Evolutionary conservation across 2,888 invertebrate species (phyloP).

Genomic region (Orchestes rusci): DNA sequence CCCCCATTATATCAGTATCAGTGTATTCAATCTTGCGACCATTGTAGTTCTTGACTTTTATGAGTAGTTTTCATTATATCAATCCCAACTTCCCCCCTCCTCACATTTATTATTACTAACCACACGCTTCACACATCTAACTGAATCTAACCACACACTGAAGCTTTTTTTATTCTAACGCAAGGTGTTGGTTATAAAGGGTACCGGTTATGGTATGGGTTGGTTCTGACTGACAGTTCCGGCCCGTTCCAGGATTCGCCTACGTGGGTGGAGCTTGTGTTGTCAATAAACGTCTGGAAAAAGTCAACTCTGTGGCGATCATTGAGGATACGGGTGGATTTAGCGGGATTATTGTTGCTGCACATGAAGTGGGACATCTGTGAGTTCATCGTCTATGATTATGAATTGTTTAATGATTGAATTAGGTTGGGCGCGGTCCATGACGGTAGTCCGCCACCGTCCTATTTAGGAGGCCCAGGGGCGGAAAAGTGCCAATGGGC

Average conservation of each 20-base stretch:
- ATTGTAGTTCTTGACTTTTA: no score
- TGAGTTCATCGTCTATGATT: constrained; percentile 50
- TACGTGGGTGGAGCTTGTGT: constrained; percentile 95
- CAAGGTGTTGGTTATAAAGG: no score
- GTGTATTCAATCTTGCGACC: no score
- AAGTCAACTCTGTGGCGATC: constrained; percentile 93
- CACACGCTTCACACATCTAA: no score
- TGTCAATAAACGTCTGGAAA: constrained; percentile 89
- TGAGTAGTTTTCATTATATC: no score
- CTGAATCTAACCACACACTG: no score
- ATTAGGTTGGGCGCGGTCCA: constrained; percentile 88
- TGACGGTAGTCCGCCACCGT: constrained; percentile 91
- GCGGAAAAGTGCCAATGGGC: constrained; percentile 94
- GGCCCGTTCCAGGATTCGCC: constrained; percentile 67
- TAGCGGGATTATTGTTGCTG: constrained; percentile 93
- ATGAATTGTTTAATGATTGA: not conserved
- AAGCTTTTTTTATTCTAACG: no score
- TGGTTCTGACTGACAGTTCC: no score
- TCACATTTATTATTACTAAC: no score
- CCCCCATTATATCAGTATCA: no score
- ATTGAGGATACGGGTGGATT: constrained; percentile 95
- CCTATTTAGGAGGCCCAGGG: constrained; percentile 88
- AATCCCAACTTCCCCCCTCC: no score
- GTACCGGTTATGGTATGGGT: no score
- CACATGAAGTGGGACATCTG: constrained; percentile 96